These are phyloP conservation scores for Protaetia brevitarsis DNA, from an alignment of 1,140 invertebrate species.

Conservation along the genomic window DNA sequence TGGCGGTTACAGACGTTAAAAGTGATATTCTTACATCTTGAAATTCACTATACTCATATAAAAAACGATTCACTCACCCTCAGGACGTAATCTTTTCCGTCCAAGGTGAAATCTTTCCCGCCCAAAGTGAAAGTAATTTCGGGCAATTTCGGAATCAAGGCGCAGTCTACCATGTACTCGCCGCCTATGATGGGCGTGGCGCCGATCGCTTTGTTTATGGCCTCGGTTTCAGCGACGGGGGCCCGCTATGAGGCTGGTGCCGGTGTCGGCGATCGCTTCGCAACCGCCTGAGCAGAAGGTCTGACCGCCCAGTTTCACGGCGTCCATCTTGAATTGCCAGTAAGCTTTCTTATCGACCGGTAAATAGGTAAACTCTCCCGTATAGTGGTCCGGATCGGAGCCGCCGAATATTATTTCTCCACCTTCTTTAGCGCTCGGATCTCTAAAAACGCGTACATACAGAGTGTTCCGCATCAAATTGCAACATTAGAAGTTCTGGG, in stretches of 20 bases:
- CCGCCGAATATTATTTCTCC: conserved; percentile 95
- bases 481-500: no score
- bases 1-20: no score
- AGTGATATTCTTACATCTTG: no score
- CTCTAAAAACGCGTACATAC: conserved; percentile 66
- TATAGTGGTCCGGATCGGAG: conserved; percentile 88
- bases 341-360: conserved; percentile 85
- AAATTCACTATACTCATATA: no score
- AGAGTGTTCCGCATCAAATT: no score
- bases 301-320: conserved; percentile 57
- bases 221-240: conserved; percentile 80
- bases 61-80: conserved; percentile 67
- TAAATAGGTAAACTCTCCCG: conserved; percentile 88
- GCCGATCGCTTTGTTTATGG: conserved; percentile 84
- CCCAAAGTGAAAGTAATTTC: conserved; percentile 75
- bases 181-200: conserved; percentile 78
- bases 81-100: conserved; percentile 83
- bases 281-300: conserved; percentile 73
- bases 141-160: conserved; percentile 72
- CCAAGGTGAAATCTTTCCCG: conserved; percentile 76
- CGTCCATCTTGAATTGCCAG: conserved; percentile 97
- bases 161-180: conserved; percentile 80
- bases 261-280: conserved; percentile 96
- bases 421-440: conserved; percentile 71
- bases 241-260: conserved; percentile 95